Evolutionary conservation across 2,797 vertebrate species (phyloP).

Genomic region (Acipenser transmontanus): DNA sequence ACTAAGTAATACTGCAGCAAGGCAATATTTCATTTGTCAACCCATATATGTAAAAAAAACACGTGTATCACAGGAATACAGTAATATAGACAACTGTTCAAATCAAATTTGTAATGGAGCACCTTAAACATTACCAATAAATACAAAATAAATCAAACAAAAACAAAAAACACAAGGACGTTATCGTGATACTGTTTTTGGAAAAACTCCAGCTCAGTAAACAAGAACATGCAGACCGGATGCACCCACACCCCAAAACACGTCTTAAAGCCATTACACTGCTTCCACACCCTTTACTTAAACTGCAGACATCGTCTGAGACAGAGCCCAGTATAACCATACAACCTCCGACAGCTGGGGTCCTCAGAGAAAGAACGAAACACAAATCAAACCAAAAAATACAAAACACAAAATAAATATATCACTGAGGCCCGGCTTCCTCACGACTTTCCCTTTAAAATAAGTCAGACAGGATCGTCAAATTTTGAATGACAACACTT

Average conservation of each 20-base stretch:
- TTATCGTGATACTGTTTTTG: slow-evolving; percentile 4
- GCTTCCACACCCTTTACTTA: slow-evolving; percentile 29
- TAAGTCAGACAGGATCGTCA: slow-evolving; percentile 48
- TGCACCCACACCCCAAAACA: slow-evolving; percentile 5
- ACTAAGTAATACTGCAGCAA: no score
- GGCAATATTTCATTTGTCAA: no score
- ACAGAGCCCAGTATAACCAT: slow-evolving; percentile 13
- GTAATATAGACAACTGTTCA: no score
- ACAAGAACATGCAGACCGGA: slow-evolving; percentile 33
- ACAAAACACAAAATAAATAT: slow-evolving; percentile 16
- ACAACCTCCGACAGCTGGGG: slow-evolving; percentile 25
- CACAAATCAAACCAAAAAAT: slow-evolving; percentile 37
- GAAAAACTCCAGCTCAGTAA: slow-evolving; percentile 28
- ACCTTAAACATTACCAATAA: no score
- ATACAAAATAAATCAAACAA: no score
- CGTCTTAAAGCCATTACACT: slow-evolving; percentile 21
- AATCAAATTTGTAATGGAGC: no score
- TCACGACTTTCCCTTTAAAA: slow-evolving; percentile 52
- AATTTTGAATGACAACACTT: slow-evolving; percentile 60
- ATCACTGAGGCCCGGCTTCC: slow-evolving; percentile 24
- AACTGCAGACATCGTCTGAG: slow-evolving; percentile 23
- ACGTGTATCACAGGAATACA: no score
- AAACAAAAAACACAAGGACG: not conserved
- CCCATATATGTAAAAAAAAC: no score
- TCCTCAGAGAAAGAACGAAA: slow-evolving; percentile 12